Percentiles rank a stretch among this genome's conserved stretches.
Conservation (phyloP, 2,888 invertebrate species). For the Pollenia amentaria region DNA sequence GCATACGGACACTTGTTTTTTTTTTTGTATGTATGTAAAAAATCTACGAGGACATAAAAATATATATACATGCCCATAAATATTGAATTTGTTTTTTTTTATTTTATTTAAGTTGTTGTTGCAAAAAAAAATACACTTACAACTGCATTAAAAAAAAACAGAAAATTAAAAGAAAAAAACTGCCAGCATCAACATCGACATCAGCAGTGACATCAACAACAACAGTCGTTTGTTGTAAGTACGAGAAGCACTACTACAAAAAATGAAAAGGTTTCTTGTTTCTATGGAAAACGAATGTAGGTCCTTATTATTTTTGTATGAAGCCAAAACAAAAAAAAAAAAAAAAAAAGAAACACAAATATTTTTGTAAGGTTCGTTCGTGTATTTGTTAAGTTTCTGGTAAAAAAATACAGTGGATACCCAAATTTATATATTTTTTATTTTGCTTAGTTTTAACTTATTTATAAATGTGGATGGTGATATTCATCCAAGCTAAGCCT, state of each 20-base stretch:
- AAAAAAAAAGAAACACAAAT: constrained; percentile 8
- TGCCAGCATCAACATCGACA: constrained; percentile 49
- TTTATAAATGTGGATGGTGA: background rate
- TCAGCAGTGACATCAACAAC: constrained; percentile 58
- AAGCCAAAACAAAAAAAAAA: background rate
- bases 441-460: no score
- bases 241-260: constrained; percentile 17
- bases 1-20: background rate
- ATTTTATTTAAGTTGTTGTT: constrained; percentile 3
- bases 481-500: no score
- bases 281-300: constrained; percentile 51
- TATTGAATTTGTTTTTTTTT: constrained; percentile 59
- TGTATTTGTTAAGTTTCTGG: background rate
- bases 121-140: constrained; percentile 30
- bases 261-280: constrained; percentile 34
- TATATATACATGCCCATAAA: constrained; percentile 24
- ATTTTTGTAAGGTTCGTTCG: constrained; percentile 33
- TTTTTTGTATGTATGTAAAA: background rate
- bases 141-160: constrained; percentile 37
- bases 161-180: constrained; percentile 7
- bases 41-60: constrained; percentile 23
- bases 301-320: constrained; percentile 43
- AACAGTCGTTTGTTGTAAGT: constrained; percentile 10
- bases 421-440: background rate
- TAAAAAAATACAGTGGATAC: constrained; percentile 25